Percentiles rank a stretch among this genome's conserved stretches.
Evolutionary conservation across 1,140 invertebrate species (phyloP).

Genomic region (Ceratina calcarata): DNA sequence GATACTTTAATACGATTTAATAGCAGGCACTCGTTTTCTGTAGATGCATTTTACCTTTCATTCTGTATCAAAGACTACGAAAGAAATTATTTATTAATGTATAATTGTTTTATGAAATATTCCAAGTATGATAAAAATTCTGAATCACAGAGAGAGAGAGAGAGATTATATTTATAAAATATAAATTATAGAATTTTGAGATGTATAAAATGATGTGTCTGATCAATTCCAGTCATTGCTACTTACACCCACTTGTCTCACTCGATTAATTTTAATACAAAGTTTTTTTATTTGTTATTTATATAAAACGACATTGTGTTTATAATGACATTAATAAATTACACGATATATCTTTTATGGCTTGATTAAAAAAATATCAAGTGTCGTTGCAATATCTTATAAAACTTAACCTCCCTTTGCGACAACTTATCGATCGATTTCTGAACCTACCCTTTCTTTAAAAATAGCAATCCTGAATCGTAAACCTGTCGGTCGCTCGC

Average conservation of each 20-base stretch:
- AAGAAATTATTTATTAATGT: too few relatives aligned
- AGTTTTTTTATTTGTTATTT: too few relatives aligned
- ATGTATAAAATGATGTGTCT: too few relatives aligned
- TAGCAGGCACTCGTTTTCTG: neutral
- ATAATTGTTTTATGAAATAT: neutral
- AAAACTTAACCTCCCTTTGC: neutral
- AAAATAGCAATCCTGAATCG: neutral
- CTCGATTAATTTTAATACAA: too few relatives aligned
- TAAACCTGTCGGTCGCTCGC: neutral
- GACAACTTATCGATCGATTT: neutral
- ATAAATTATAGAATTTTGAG: neutral
- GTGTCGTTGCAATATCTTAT: neutral
- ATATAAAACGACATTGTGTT: too few relatives aligned
- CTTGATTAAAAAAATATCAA: neutral
- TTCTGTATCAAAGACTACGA: too few relatives aligned
- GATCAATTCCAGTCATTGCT: neutral
- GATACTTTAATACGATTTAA: slow-evolving; percentile 12
- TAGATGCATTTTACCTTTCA: too few relatives aligned
- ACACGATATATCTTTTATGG: too few relatives aligned
- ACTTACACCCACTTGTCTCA: too few relatives aligned
- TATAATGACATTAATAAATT: too few relatives aligned
- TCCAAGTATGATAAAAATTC: neutral
- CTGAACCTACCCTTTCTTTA: neutral
- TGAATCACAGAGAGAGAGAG: too few relatives aligned
- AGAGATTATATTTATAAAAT: neutral